Percentiles rank a stretch among this genome's conserved stretches.
phyloP scores from a whole-genome alignment of 53 echinoderm and acorn worm genomes.

The Temnopleurus reevesii region DNA sequence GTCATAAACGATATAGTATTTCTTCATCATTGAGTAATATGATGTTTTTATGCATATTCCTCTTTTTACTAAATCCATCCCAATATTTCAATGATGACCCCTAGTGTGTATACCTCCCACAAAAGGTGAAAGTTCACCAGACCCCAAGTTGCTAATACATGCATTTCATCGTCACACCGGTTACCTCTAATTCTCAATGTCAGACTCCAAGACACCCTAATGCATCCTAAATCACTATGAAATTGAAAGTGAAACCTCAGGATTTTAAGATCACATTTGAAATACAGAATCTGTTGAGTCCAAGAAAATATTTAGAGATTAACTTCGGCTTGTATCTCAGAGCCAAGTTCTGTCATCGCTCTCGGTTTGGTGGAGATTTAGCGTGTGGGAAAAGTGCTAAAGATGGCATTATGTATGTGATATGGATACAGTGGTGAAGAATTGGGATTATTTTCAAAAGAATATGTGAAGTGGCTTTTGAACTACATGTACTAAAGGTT shows the following conservation, averaged over 20 bases:
- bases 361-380: background rate
- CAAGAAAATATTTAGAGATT: conserved; percentile 27
- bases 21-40: too few species aligned
- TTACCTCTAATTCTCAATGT: background rate
- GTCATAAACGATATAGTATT: too few species aligned
- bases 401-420: background rate
- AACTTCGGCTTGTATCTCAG: background rate
- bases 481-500: too few species aligned
- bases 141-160: background rate
- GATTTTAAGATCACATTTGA: conserved; percentile 1
- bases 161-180: background rate
- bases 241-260: conserved; percentile 16
- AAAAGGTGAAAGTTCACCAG: background rate
- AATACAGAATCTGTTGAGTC: background rate
- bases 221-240: background rate
- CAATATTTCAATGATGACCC: background rate
- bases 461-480: too few species aligned
- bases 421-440: too few species aligned
- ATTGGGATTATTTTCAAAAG: too few species aligned
- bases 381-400: background rate
- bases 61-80: background rate
- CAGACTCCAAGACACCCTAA: background rate
- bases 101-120: background rate
- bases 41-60: too few species aligned
- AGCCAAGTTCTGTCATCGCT: background rate